These are phyloP conservation scores for Amblyraja radiata DNA, from an alignment of 2,797 vertebrate species.

Conservation along the genomic window DNA sequence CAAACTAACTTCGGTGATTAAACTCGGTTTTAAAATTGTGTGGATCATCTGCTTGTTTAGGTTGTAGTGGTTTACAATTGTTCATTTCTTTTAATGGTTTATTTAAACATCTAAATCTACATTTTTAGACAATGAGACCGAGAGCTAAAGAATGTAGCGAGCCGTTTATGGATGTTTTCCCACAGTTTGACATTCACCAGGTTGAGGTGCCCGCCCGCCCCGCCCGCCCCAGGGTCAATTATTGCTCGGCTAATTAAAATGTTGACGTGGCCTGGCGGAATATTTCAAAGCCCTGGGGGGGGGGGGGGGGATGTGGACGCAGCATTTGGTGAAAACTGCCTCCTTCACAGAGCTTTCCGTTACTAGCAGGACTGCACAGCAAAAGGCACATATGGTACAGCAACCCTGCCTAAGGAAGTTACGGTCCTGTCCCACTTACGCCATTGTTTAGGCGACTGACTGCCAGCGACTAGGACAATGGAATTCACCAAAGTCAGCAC, in stretches of 20 bases:
- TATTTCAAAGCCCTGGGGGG: neutral
- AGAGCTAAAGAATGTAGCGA: neutral
- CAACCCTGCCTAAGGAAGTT: neutral
- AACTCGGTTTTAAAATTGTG: neutral
- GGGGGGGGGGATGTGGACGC: too few relatives aligned
- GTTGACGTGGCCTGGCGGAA: neutral
- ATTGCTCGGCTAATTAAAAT: slow-evolving; percentile 2
- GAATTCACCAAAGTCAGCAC: too few relatives aligned
- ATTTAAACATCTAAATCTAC: neutral
- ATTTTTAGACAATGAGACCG: neutral
- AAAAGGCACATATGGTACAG: neutral
- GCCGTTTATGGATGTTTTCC: neutral
- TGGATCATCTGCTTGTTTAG: neutral
- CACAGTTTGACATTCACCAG: slow-evolving; percentile 1
- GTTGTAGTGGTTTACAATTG: neutral
- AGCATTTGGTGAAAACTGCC: neutral
- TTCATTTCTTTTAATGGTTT: neutral
- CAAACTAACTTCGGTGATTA: neutral
- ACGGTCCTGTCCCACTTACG: too few relatives aligned
- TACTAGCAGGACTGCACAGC: neutral
- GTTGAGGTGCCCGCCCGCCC: neutral
- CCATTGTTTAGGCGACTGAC: too few relatives aligned
- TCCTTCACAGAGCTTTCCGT: neutral
- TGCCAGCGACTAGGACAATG: too few relatives aligned
- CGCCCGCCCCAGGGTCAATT: neutral